These are phyloP conservation scores for Luehdorfia chinensis DNA, from an alignment of 1,140 invertebrate species.

Conservation along the genomic window DNA sequence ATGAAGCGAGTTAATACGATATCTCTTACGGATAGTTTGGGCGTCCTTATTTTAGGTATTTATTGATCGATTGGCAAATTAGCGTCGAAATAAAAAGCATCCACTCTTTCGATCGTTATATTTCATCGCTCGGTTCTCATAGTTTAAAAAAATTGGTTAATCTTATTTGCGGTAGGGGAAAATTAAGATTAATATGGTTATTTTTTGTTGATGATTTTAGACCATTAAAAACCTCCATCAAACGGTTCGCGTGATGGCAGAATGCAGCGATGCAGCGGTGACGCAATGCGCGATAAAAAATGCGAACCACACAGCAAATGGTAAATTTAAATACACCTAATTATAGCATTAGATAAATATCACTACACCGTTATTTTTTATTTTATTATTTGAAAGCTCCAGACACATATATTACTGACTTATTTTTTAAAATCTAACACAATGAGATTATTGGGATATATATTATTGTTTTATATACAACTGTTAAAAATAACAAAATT, in stretches of 20 bases:
- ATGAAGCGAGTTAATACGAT: conserved; percentile 43
- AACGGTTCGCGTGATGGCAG: conserved; percentile 42
- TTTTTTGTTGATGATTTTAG: conserved; percentile 63
- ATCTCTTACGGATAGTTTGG: conserved; percentile 29
- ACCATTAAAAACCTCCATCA: conserved; percentile 54
- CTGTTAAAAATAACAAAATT: too few relatives aligned
- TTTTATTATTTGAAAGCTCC: too few relatives aligned
- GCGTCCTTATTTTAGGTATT: conserved; percentile 36
- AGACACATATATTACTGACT: too few relatives aligned
- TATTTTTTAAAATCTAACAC: too few relatives aligned
- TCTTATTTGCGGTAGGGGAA: conserved; percentile 44
- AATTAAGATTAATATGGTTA: conserved; percentile 64
- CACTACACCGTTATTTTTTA: too few relatives aligned
- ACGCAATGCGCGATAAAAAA: conserved; percentile 34
- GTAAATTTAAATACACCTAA: background rate
- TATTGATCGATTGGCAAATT: conserved; percentile 53
- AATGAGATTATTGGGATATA: too few relatives aligned
- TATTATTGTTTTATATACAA: too few relatives aligned
- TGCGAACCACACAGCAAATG: conserved; percentile 21
- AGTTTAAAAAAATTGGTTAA: conserved; percentile 27
- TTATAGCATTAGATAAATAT: too few relatives aligned
- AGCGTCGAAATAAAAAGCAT: conserved; percentile 32
- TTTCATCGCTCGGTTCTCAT: conserved; percentile 39
- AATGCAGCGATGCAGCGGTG: conserved; percentile 38
- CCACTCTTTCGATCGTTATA: conserved; percentile 27